Evolutionary conservation across 2,797 vertebrate genomes (phyloP), one percentile per base, ranked within the genome.

Genomic region (Molossus alvarezi): DNA sequence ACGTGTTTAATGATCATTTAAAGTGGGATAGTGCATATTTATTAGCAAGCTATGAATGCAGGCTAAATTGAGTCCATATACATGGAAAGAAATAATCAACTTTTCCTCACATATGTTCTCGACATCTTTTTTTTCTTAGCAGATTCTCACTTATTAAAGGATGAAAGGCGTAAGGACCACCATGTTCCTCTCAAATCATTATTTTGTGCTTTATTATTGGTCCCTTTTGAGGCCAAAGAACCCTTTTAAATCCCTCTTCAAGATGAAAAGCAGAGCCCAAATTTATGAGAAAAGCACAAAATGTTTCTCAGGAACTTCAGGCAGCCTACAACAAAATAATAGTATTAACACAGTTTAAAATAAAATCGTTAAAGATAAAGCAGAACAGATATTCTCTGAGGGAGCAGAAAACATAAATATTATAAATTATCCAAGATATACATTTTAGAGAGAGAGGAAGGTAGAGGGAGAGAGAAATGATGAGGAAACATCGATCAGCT

Each of bases 261-360:
- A 60, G 14, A 81, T 92, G 9, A 83, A 96, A 92, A 94, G 4
- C 58, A 81, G 7, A 79, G 29, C 18, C 29, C 55, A 94, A 81
- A 48, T 85, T 91, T 71, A 76, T 57, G 3, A 27, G 15, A 88
- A 94, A 95, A 82, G 17, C 9, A 64, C 25, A 79, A 88, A 91
- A 29, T 51, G 90, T 29, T 4, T n/a, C 17, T 69, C 6, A 13
- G 90, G 69, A 90, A 94, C 12, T 18, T 85, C n/a, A 79, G 62
- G 25, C 20, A 64, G 2, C 33, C 72, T 82, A 85, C 25, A 75
- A 58, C 1, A 48, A 55, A 65, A 33, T 51, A 37, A 14, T 6
- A 84, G 9, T 17, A 84, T 58, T 62, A 93, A 80, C 48, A 60
- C 1, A 18, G 8, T 29, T 45, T 73, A 94, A 13, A 85, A 84